These are phyloP conservation scores for Xylota segnis DNA, from an alignment of 2,888 invertebrate genomes.

Conservation along the genomic window DNA sequence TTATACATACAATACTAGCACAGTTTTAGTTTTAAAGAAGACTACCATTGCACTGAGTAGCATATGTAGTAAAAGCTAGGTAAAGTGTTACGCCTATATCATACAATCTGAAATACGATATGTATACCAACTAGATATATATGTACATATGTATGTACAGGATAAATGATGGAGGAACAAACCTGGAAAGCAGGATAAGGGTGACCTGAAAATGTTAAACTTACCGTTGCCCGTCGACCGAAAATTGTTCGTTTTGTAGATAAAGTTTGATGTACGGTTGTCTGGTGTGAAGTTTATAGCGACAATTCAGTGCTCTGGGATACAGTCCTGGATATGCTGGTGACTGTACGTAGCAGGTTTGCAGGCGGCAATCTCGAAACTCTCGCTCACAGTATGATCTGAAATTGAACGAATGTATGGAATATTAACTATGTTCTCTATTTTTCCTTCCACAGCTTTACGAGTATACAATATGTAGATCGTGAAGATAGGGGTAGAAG, in stretches of 20 bases:
- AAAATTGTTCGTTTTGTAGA: conserved; percentile 97
- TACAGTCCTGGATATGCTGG: conserved; percentile 97
- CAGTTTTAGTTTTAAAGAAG: too few species aligned
- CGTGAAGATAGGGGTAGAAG: conserved; percentile 5
- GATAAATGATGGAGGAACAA: conserved; percentile 10
- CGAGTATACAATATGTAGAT: conserved; percentile 59
- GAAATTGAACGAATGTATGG: conserved; percentile 79
- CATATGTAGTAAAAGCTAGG: background rate
- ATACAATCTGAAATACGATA: conserved; percentile 1
- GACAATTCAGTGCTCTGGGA: conserved; percentile 95
- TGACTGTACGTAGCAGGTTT: conserved; percentile 97
- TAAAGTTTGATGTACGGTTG: conserved; percentile 95
- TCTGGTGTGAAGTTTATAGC: conserved; percentile 94
- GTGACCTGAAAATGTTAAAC: conserved; percentile 68
- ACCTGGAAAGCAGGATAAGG: conserved; percentile 6
- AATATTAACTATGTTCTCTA: conserved; percentile 60
- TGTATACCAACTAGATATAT: background rate
- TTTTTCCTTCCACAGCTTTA: background rate
- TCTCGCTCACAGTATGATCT: conserved; percentile 95
- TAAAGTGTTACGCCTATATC: conserved; percentile 11
- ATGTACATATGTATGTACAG: background rate
- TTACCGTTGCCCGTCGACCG: conserved; percentile 93
- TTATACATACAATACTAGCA: too few species aligned
- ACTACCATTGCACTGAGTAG: background rate
- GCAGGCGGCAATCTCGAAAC: conserved; percentile 94